These are phyloP conservation scores for Homarus gammarus DNA, from an alignment of 2,888 invertebrate genomes.

Conservation along the genomic window DNA sequence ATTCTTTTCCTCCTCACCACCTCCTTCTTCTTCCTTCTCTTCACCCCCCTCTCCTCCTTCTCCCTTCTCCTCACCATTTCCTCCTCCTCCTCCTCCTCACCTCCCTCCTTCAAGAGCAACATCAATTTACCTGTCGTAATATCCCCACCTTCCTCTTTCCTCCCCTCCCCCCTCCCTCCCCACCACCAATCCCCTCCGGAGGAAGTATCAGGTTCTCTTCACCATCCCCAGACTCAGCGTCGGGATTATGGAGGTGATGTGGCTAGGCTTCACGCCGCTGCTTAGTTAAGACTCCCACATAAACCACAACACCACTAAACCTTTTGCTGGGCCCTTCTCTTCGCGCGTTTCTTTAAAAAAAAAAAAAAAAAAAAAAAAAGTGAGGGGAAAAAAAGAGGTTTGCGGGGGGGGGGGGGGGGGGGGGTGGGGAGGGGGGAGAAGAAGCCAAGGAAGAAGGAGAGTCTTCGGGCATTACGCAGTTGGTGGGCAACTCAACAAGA, in stretches of 20 bases:
- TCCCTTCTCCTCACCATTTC: not conserved
- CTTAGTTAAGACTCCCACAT: slow-evolving; percentile 63
- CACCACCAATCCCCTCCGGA: not conserved
- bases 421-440: not conserved
- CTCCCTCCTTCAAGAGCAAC: no score
- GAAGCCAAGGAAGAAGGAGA: no score
- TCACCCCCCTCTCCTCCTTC: not conserved
- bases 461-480: no score
- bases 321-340: not conserved
- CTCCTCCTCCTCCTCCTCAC: no score
- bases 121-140: slow-evolving; percentile 48
- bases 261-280: slow-evolving; percentile 38
- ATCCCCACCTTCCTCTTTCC: not conserved
- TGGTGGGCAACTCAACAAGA: no score
- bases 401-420: no score
- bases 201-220: slow-evolving; percentile 30
- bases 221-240: slow-evolving; percentile 19
- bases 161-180: not conserved
- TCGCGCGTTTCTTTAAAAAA: not conserved
- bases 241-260: slow-evolving; percentile 58
- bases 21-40: not conserved
- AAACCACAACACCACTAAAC: slow-evolving; percentile 47
- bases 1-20: not conserved
- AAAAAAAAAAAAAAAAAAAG: not conserved
- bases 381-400: not conserved